Evolutionary conservation across 2,113 vertebrate genomes (phyloP), one percentile per base, ranked within the genome.

Genomic region (Seriola aureovittata): DNA sequence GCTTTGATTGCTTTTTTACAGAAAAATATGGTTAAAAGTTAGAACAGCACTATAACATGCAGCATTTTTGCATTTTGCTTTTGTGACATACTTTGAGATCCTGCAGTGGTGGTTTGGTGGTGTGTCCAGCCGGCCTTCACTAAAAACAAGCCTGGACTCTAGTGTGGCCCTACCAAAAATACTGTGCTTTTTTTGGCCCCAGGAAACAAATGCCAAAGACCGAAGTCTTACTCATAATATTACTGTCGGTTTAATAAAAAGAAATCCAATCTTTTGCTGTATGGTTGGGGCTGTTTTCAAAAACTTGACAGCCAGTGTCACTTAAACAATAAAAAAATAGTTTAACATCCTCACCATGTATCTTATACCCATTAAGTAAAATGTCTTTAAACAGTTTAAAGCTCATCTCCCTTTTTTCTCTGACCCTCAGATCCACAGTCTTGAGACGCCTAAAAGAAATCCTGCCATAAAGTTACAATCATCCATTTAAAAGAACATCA

Each of bases 1-100:
- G 62, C 63, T 80, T 66, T 81, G 52, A 79, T 80, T 58, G 38
- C 25, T 87, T 78, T 77, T 40, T 83, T 72, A 84, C 62, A 73
- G 36, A 68, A 14, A 73, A 62, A 70, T 77, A 75, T 72, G 34
- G 54, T 74, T 71, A 17, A 42, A 65, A 23, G 60, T 79, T 75
- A 36, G 36, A 78, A 38, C 19, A 58, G 44, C 48, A 57, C 36
- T 36, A 8, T 21, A 54, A 17, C 36, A 36, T 54, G 5, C 54
- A 25, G 32, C 14, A 52, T 59, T 77, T 71, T 71, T 54, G 32
- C 48, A 58, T 50, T 19, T 8, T 50, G 48, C 16, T 50, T 50
- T 50, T 50, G 48, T 50, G 48, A 19, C 17, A 50, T 50, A 19
- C 17, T 2, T 19, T 48, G 46, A 19, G 7, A 19, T 25, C 48